A percentile compares a stretch with the other conserved stretches of the same genome.
phyloP scores from a whole-genome alignment of 2,113 vertebrate species.

The Hippoglossus stenolepis region DNA sequence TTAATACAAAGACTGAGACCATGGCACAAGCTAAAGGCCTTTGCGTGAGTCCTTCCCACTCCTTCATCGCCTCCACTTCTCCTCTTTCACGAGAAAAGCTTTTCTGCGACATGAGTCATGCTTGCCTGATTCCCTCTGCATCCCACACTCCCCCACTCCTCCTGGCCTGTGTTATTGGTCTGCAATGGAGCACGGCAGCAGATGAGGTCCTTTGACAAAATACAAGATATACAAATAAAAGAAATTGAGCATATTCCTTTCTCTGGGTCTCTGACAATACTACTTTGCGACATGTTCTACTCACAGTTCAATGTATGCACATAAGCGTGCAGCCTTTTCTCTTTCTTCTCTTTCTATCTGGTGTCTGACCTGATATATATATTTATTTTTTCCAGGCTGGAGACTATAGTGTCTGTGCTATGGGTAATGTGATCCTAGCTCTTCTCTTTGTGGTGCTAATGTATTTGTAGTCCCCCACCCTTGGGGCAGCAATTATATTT shows the following conservation, averaged over 20 bases:
- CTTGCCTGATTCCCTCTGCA: neutral
- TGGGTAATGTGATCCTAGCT: constrained; percentile 62
- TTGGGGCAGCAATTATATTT: constrained; percentile 68
- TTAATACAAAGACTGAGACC: neutral
- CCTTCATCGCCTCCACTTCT: neutral
- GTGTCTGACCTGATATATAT: constrained; percentile 25
- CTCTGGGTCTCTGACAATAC: constrained; percentile 1
- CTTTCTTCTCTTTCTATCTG: constrained; percentile 6
- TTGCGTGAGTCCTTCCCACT: no score
- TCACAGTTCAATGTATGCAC: constrained; percentile 16
- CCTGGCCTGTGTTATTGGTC: constrained; percentile 48
- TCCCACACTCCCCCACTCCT: neutral
- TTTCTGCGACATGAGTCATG: constrained; percentile 41
- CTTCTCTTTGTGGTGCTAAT: constrained; percentile 76
- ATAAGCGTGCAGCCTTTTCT: constrained; percentile 8
- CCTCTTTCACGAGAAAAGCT: neutral
- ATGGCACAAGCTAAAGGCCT: neutral
- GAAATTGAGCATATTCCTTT: constrained; percentile 29
- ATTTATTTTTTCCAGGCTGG: constrained; percentile 7
- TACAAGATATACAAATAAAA: constrained; percentile 41
- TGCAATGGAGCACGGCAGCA: constrained; percentile 58
- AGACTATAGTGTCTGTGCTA: constrained; percentile 44
- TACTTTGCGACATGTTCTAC: neutral
- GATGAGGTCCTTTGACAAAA: constrained; percentile 54
- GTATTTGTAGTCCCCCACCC: constrained; percentile 57